Base-by-base conservation (phyloP, 2,888 invertebrate species). In the Lithophane socia region DNA sequence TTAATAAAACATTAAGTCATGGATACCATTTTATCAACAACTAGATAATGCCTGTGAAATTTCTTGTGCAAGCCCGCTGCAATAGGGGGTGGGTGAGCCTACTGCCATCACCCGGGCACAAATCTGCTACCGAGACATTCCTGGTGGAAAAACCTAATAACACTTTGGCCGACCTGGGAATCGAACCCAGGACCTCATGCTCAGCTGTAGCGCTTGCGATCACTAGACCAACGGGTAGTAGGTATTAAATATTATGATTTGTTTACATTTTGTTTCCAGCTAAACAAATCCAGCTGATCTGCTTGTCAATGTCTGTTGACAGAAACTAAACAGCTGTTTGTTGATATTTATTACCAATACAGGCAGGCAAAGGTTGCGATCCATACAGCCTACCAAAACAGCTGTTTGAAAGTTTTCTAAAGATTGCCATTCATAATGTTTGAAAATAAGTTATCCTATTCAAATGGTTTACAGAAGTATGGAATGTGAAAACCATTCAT, bases 311-410 rank as follows among this genome's bases (percentile, higher is more conserved):
- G 13, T 18, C 37, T 8, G 18, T 24, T 73, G 72, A 52, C 12
- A 37, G 29, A 47, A 73, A 29, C 44, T 76, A 76, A 47, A 56
- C 76, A 76, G 56, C 73, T 73, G 76, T 75, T 3, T 10, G 18
- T 47, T 29, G 21, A 49, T 29, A 74, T 44, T 54, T 54, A 44
- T 3, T 37, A 29, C 49, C 4, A 29, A 75, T 13, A 52, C 21
- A 75, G 21, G 8, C 7, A 63, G n/a, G 52, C 44, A 54, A 44
- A 75, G 42, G 1, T n/a, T 73, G 21, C 21, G 21, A 56, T 29
- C 10, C 24, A 29, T 56, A 44, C 44, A 73, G 44, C 44, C 44
- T 75, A 24, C 12, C 29, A 21, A 70, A 68, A 70, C 70, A 68
- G 68, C 21, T 68, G 68, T 68, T 68, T 44, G 3, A 10, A 29